Percentiles rank a stretch among this genome's conserved stretches.
These are phyloP conservation scores for Phenacoccus solenopsis DNA, from an alignment of 1,140 invertebrate species.

Conservation along the genomic window DNA sequence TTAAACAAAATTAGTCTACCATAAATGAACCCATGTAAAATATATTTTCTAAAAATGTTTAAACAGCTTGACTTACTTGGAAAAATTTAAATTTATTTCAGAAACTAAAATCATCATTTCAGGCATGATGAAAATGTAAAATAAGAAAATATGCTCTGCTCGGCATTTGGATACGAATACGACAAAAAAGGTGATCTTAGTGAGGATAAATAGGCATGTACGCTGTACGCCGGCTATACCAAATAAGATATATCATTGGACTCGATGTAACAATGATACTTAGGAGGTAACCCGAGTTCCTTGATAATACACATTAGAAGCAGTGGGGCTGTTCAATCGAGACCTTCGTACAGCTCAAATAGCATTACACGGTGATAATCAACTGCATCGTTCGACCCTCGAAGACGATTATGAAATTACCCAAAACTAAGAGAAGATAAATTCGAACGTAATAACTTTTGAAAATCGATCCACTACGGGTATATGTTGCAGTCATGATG, in stretches of 20 bases:
- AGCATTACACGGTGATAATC: not conserved
- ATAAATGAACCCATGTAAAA: too few relatives aligned
- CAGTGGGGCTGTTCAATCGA: not conserved
- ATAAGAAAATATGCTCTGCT: not conserved
- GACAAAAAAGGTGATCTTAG: not conserved
- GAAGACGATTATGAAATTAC: too few relatives aligned
- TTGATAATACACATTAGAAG: conserved; percentile 13
- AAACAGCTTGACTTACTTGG: too few relatives aligned
- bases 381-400: not conserved
- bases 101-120: too few relatives aligned
- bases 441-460: too few relatives aligned
- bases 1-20: too few relatives aligned
- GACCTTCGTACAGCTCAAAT: not conserved
- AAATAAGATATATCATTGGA: conserved; percentile 3
- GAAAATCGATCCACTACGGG: too few relatives aligned
- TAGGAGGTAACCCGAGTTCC: not conserved
- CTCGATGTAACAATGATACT: not conserved
- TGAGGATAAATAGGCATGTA: not conserved
- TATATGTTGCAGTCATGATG: too few relatives aligned
- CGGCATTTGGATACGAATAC: not conserved
- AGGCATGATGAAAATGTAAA: too few relatives aligned
- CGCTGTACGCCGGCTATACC: not conserved
- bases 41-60: too few relatives aligned
- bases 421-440: too few relatives aligned
- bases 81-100: too few relatives aligned